Base-by-base conservation (phyloP, 2,113 vertebrate species). In the Amphiprion percula region DNA sequence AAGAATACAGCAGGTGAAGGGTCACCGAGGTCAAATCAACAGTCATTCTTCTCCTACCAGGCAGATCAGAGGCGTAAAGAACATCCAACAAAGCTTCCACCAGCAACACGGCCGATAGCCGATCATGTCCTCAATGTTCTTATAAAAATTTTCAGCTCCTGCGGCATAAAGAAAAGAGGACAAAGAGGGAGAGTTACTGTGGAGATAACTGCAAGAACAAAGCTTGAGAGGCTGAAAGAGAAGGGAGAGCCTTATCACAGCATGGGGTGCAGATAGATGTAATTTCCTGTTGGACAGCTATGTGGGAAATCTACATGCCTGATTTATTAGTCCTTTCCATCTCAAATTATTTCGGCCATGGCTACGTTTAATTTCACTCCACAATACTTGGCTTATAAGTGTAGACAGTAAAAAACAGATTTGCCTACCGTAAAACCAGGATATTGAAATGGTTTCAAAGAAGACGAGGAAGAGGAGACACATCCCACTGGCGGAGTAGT, bases 401-500 rank as follows among this genome's bases (percentile, higher is more conserved):
- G 1, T 4, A 8, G 4, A 67, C 16, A 19, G 21, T 23, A 24
- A 49, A 24, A 54, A 58, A 88, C 68, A 71, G 91, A 91, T 90
- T 0, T 93, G 33, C 93, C 76, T 91, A 97, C 97, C 97, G 0
- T 97, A 98, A 88, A 97, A 93, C 97, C 97, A 98, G 80, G 97
- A 95, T 91, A 98, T 97, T 15, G 97, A 96, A 59, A 96, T 61
- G 0, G 97, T 98, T 88, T 98, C 97, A 66, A 98, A 98, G 94
- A 98, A 97, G 65, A 98, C 95, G 3, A 98, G 96, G 91, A 93
- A 98, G 68, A 98, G 96, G 6, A 98, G 95, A 77, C 96, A 96
- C 96, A 97, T 97, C 80, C 97, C 97, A 68, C 97, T 98, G 84
- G 97, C 97, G 0, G 97, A 98, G 90, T 98, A 98, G 90, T 98